These are phyloP conservation scores for Nothoprocta perdicaria DNA, from an alignment of 2,113 vertebrate genomes.

Conservation along the genomic window DNA sequence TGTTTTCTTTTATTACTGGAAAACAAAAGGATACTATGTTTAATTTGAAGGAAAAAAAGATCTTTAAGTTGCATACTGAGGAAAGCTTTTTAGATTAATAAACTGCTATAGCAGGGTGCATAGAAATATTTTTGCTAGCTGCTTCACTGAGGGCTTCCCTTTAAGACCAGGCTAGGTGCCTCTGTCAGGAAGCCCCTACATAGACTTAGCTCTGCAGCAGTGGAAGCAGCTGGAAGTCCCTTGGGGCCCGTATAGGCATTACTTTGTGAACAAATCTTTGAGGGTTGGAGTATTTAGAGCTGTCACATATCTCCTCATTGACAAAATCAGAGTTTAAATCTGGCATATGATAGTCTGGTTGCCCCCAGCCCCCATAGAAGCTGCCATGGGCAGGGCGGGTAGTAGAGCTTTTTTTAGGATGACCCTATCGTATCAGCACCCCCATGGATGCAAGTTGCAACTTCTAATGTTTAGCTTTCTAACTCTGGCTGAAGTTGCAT, in stretches of 20 bases:
- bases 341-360: background rate
- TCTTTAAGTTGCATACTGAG: background rate
- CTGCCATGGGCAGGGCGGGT: background rate
- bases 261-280: background rate
- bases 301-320: background rate
- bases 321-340: background rate
- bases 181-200: fast-evolving
- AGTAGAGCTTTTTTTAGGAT: background rate
- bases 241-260: background rate
- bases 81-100: background rate
- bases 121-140: background rate
- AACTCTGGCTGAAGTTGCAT: background rate
- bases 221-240: background rate
- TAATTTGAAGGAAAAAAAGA: background rate
- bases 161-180: background rate
- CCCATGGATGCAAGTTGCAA: background rate
- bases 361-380: background rate
- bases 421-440: background rate
- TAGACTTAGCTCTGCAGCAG: background rate
- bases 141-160: background rate
- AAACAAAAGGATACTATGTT: background rate
- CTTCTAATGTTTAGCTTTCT: slow-evolving; percentile 14
- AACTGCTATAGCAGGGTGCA: background rate
- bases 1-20: background rate
- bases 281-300: background rate